These are phyloP conservation scores for Xanthostigma xanthostigma DNA, from an alignment of 2,888 invertebrate genomes.

Conservation along the genomic window DNA sequence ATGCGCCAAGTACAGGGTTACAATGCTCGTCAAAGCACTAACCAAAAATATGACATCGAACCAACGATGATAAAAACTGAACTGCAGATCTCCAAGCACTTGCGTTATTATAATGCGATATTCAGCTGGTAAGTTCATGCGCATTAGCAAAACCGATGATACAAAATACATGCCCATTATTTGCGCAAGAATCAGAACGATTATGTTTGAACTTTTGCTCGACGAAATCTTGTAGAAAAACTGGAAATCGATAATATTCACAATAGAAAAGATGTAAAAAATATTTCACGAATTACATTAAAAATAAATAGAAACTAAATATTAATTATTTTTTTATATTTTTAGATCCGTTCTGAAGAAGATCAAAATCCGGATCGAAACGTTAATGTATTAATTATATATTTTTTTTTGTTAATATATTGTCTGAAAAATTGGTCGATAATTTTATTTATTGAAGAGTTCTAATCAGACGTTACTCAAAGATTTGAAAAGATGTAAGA, in stretches of 20 bases:
- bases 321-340: no score
- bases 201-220: slow-evolving; percentile 95
- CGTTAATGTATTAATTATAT: no score
- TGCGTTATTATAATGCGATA: slow-evolving; percentile 84
- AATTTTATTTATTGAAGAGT: no score
- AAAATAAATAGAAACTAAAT: no score
- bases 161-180: slow-evolving; percentile 99
- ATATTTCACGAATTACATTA: no score
- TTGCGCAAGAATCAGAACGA: slow-evolving; percentile 90
- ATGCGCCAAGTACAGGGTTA: slow-evolving; percentile 89
- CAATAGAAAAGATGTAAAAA: no score
- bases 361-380: no score
- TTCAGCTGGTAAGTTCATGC: slow-evolving; percentile 99
- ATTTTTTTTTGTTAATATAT: no score
- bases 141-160: slow-evolving; percentile 88
- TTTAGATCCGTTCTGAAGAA: no score
- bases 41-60: slow-evolving; percentile 98
- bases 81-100: slow-evolving; percentile 93
- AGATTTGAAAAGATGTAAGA: no score
- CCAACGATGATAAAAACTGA: slow-evolving; percentile 99
- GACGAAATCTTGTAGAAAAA: slow-evolving; percentile 99
- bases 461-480: no score
- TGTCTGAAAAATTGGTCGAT: no score
- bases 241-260: slow-evolving; percentile 36
- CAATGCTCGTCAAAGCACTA: slow-evolving; percentile 88